Percentiles rank a stretch among this genome's conserved stretches.
Conservation (phyloP, 2,888 invertebrate species). For the Cheilosia scutellata region DNA sequence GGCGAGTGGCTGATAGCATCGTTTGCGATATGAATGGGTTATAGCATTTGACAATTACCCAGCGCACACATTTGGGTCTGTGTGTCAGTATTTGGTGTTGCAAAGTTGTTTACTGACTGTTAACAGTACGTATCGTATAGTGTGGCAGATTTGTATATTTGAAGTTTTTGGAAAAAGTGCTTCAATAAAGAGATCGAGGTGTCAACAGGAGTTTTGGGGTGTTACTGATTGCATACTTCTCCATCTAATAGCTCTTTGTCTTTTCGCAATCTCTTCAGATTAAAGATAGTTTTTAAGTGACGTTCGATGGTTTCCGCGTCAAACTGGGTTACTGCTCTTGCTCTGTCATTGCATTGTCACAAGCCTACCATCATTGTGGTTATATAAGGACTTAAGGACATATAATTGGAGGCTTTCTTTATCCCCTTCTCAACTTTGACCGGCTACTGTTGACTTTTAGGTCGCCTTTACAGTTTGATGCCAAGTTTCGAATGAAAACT, state of each 20-base stretch:
- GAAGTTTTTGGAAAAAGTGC: conserved; percentile 20
- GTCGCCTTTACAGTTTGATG: not conserved
- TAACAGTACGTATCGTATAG: conserved; percentile 16
- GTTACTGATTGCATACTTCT: not conserved
- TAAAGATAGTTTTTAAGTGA: no score
- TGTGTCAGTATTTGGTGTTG: conserved; percentile 56
- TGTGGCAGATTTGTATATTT: conserved; percentile 20
- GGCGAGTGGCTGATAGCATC: conserved; percentile 53
- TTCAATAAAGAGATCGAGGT: not conserved
- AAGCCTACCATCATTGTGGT: no score
- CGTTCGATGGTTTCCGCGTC: no score
- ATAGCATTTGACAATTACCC: conserved; percentile 51
- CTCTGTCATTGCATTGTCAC: no score
- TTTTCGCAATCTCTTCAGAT: no score
- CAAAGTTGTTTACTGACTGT: conserved; percentile 42
- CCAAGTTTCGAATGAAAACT: no score
- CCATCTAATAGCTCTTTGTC: no score
- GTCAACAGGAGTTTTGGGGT: not conserved
- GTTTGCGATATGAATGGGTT: conserved; percentile 55
- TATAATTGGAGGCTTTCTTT: no score
- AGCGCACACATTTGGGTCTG: conserved; percentile 58
- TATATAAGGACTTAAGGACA: no score
- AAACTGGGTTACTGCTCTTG: no score
- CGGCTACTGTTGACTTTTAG: no score
- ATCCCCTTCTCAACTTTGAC: no score